Base-by-base conservation (phyloP, 2,113 vertebrate species). In the Microcebus jonahi region DNA sequence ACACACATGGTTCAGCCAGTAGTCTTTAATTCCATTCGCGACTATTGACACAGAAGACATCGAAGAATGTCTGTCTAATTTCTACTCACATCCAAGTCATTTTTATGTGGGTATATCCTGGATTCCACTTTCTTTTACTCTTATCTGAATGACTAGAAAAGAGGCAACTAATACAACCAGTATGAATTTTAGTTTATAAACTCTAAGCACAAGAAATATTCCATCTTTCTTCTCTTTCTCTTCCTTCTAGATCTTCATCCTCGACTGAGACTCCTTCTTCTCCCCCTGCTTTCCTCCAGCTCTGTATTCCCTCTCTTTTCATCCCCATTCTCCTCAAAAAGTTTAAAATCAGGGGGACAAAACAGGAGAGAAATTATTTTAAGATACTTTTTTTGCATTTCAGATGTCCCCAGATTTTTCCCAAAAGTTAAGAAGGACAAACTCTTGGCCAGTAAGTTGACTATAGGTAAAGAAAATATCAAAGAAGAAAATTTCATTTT, bases 141-240 rank as follows among this genome's bases (percentile, higher is more conserved):
- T 2, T 70, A 3, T 25, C 20, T 70, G 8, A 88, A 70, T 81
- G 6, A 3, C 17, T 73, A 83, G 31, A 21, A 86, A 84, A 13
- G 21, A 25, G 12, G 18, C 21, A 91, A 71, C 65, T 8, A 55
- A 76, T 29, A 45, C 34, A 39, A 96, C 2, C 21, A 20, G 18
- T 61, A 31, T 57, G n/a, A 67, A 89, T 76, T 61, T 95, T 76
- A 73, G 12, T 85, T 88, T 29, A n/a, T 67, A 71, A 95, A 59
- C 13, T 27, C 34, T 36, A 67, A 34, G 15, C 45, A 11, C 39
- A 88, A 93, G 21, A 79, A 31, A 73, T 83, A 53, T 55, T 75
- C 67, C 11, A 36, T 82, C 13, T 5, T 23, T 4, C 3, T 12
- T 39, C 15, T 76, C 7, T 23, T 63, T 59, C 6, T 73, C 13